Base-by-base conservation (phyloP, 1,140 invertebrate genomes). In the Gonioctena quinquepunctata region DNA sequence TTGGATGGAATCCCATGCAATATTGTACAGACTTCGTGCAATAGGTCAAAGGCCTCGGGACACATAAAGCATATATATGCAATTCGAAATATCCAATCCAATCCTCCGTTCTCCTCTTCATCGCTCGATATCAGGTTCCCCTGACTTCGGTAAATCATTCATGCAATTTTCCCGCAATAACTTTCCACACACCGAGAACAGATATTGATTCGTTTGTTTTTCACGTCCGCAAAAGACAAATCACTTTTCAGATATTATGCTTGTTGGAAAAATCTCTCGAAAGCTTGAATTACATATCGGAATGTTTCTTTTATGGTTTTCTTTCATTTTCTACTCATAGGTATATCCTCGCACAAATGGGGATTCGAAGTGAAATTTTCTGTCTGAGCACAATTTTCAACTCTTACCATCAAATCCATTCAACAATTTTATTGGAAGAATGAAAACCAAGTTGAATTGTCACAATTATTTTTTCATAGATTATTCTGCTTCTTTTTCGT, bases 201-300 rank as follows among this genome's bases (percentile, higher is more conserved):
- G 23, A n/a, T 25, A 59, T 59, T 26, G 56, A 27, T 59, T 25
- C 56, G 22, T 59, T 26, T 16, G 56, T 25, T 59, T 59, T 26
- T 26, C 26, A 23, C 22, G 56, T 22, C 56, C 25, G 21, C 26
- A 23, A 59, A 59, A 59, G 56, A 59, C 56, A 59, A 59, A 59
- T 59, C 56, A 59, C 56, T 59, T n/a, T 59, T 59, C 56, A 25
- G 21, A 11, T 59, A 59, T 26, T 59, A n/a, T 25, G 16, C 26
- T 59, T 26, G 56, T 59, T 59, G 26, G n/a, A 27, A 59, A 61
- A 26, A 61, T 18, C 21, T 26, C 21, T 61, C 11, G 26, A 61
- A 61, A 26, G 22, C 57, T 19, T 19, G n/a, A 21, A 13, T 42
- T 19, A 48, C 16, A 64, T 61, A n/a, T 13, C 33, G 33, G 16